These are phyloP conservation scores for Tachysurus vachellii DNA, from an alignment of 2,113 vertebrate species.

Conservation along the genomic window DNA sequence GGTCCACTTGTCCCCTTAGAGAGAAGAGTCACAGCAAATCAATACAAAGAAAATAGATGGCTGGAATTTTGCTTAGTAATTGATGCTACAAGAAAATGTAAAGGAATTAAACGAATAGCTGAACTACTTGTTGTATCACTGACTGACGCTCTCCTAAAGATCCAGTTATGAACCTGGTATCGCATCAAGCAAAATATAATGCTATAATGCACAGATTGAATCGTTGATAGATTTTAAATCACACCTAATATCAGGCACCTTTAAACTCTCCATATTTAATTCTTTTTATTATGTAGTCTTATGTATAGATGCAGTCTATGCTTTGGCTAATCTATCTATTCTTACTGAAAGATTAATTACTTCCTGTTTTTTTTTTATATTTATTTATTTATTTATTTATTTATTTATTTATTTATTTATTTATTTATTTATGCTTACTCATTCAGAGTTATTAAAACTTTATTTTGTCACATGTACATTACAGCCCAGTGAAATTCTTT, in stretches of 20 bases:
- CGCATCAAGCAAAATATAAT: no score
- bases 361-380: background rate
- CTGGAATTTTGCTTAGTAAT: background rate
- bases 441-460: background rate
- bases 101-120: background rate
- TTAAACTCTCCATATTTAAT: background rate
- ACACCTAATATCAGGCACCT: background rate
- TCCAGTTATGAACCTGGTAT: background rate
- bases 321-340: background rate
- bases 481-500: no score
- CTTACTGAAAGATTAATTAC: background rate
- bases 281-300: background rate
- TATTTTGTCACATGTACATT: no score
- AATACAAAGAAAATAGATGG: background rate
- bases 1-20: background rate
- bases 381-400: background rate
- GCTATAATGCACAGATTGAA: background rate
- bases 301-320: background rate
- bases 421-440: background rate
- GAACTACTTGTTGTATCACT: background rate
- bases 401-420: no score
- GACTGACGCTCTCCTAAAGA: background rate
- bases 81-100: background rate
- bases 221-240: background rate
- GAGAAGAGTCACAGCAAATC: background rate